Base-by-base conservation (phyloP, 2,888 invertebrate species). In the Cepaea hortensis region DNA sequence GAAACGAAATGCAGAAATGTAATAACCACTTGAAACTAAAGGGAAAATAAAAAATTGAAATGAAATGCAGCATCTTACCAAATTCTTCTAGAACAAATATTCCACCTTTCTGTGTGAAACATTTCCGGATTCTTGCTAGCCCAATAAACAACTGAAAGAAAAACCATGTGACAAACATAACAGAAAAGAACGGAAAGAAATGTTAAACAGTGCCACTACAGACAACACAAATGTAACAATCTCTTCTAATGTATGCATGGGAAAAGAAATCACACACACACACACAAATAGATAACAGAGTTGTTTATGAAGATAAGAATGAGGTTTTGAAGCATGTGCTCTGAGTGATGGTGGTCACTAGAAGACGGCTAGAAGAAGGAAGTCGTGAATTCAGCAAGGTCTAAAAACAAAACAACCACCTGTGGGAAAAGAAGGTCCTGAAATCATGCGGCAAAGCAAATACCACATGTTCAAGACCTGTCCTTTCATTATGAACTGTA, bases 1-100 rank as follows among this genome's bases (percentile, higher is more conserved):
- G 3, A 79, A 77, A 62, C 18, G 4, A 62, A 79, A 50, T 48
- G 35, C n/a, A 79, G 35, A 80, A 80, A 0, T 50, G 46, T 3
- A 55, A 46, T 81, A 68, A 46, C 68, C 15, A 68, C 68, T 65
- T 65, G 18, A 81, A 81, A 20, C 20, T 50, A 65, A 81, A 46
- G 50, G 20, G 7, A 72, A 68, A 55, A 68, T 48, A 68, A 81
- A n/a, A 50, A 70, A 55, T n/a, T 7, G 50, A 72, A 81, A 81
- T 23, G 13, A 81, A 81, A 81, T 68, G 81, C 70, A 81, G 55
- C 76, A 85, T 97, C 98, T 98, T 96, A 99, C 99, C 99, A 96
- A 97, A 99, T 96, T 99, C 99, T 96, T 99, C 99, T 95, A 99
- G 96, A 94, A 99, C 97, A 96, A 99, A 99, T 95, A 99, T 97